A percentile compares a stretch with the other conserved stretches of the same genome.
phyloP scores from a whole-genome alignment of 2,888 invertebrate species.

The Flexamia atlantica region DNA sequence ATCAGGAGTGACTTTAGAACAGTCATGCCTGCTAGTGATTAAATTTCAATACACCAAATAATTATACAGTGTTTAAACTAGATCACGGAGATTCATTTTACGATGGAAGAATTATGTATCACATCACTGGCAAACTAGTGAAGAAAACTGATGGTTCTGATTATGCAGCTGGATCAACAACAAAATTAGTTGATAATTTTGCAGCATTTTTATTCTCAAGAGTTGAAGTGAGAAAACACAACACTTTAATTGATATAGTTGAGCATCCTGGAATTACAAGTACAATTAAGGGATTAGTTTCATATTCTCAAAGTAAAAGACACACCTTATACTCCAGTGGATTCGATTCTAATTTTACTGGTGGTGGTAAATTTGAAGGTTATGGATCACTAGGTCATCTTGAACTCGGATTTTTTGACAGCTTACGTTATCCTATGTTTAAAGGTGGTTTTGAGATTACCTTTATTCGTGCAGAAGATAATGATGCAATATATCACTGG shows the following conservation, averaged over 20 bases:
- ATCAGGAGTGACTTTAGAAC: constrained; percentile 40
- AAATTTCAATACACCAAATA: constrained; percentile 40
- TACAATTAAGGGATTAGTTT: constrained; percentile 33
- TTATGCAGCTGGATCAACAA: background rate
- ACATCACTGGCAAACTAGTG: constrained; percentile 12
- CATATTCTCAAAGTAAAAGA: background rate
- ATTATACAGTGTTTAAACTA: constrained; percentile 43
- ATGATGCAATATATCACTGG: constrained; percentile 40
- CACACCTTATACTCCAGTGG: background rate
- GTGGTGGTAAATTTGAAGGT: constrained; percentile 55
- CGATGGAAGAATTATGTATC: constrained; percentile 30
- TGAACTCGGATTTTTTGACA: constrained; percentile 53
- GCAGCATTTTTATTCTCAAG: constrained; percentile 19
- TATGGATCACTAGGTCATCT: constrained; percentile 20
- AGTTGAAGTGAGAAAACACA: constrained; percentile 41
- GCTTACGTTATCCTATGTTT: constrained; percentile 35
- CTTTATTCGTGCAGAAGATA: constrained; percentile 44
- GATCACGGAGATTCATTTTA: constrained; percentile 56
- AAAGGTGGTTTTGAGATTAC: constrained; percentile 57
- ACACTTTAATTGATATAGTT: constrained; percentile 4
- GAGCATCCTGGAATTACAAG: constrained; percentile 48
- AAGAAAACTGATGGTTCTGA: constrained; percentile 4
- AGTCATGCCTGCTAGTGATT: constrained; percentile 9
- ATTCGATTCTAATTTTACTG: background rate
- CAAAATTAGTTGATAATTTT: constrained; percentile 45